Evolutionary conservation across 2,888 invertebrate species (phyloP), one percentile per base, ranked within the genome.

Genomic region (Ophraella communa): DNA sequence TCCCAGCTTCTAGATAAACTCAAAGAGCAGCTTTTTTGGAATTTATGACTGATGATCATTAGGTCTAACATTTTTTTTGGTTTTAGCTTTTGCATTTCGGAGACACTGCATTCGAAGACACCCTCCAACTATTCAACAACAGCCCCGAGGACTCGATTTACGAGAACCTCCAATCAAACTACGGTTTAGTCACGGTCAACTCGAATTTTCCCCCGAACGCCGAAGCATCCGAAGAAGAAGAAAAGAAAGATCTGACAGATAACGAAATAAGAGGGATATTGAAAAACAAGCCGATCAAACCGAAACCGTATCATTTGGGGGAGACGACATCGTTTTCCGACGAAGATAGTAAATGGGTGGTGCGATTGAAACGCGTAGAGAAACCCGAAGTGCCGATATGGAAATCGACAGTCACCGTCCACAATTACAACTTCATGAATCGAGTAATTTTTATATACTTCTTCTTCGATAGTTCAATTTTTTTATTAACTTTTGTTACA

Each of bases 281-380:
- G 75, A 91, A 91, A 82, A 91, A 91, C 76, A 91, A 89, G 82
- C 89, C 90, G 53, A 84, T 88, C 44, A 90, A 90, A 79, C 91
- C 91, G 75, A 89, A 87, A 80, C 90, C 91, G 73, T 91, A 91
- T 83, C 88, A 90, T 78, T 83, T 91, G 74, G 91, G 90, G 56
- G 89, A 89, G 78, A 85, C 87, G 76, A 85, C 83, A 64, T 81
- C 84, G 80, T 73, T 75, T 30, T 74, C 74, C 23, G 73, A 73
- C 11, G 74, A 77, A n/a, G 74, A 73, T 53, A 71, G 72, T 44
- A 77, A 85, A 30, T 87, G 87, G 87, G 86, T 85, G 14, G 81
- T 86, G 4, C 83, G 83, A 42, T 73, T 86, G 57, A 82, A 83
- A 53, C 83, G 84, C 1, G 79, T 84, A 8, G 74, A 76, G 33